These are phyloP conservation scores for Ennomos quercinarius DNA, from an alignment of 2,888 invertebrate species.

Conservation along the genomic window DNA sequence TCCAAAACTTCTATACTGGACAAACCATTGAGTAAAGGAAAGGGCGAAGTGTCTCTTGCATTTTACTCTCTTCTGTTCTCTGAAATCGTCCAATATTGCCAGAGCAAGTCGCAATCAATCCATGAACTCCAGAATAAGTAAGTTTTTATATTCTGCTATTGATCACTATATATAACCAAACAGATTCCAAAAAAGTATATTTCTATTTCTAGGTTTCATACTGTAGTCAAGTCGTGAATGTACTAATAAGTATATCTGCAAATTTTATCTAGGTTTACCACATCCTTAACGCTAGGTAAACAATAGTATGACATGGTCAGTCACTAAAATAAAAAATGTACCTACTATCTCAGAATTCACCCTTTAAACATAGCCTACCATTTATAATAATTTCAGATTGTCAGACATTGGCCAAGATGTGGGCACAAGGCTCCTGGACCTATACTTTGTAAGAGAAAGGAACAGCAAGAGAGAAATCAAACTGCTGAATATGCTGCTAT, in stretches of 20 bases:
- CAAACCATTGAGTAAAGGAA: slow-evolving; percentile 96
- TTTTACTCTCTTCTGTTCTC: slow-evolving; percentile 98
- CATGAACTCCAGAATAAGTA: slow-evolving; percentile 98
- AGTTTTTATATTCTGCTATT: slow-evolving; percentile 47
- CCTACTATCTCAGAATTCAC: too few species aligned
- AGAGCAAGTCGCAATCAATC: slow-evolving; percentile 97
- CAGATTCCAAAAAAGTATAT: too few species aligned
- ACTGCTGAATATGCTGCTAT: slow-evolving; percentile 96
- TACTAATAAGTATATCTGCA: too few species aligned
- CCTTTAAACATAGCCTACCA: too few species aligned
- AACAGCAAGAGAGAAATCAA: slow-evolving; percentile 98
- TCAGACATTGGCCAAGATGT: slow-evolving; percentile 98
- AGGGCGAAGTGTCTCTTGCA: slow-evolving; percentile 95
- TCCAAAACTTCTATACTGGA: slow-evolving; percentile 93
- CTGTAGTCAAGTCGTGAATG: too few species aligned
- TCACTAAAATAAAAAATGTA: too few species aligned
- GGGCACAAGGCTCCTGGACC: slow-evolving; percentile 96
- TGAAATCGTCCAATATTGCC: slow-evolving; percentile 99
- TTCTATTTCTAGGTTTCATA: too few species aligned
- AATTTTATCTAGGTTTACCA: too few species aligned
- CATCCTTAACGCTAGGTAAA: too few species aligned
- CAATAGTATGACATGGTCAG: background rate
- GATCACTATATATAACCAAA: too few species aligned
- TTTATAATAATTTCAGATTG: slow-evolving; percentile 86
- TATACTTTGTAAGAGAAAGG: slow-evolving; percentile 97